Evolutionary conservation across 2,888 invertebrate genomes (phyloP).

Genomic region (Aphidoletes aphidimyza): DNA sequence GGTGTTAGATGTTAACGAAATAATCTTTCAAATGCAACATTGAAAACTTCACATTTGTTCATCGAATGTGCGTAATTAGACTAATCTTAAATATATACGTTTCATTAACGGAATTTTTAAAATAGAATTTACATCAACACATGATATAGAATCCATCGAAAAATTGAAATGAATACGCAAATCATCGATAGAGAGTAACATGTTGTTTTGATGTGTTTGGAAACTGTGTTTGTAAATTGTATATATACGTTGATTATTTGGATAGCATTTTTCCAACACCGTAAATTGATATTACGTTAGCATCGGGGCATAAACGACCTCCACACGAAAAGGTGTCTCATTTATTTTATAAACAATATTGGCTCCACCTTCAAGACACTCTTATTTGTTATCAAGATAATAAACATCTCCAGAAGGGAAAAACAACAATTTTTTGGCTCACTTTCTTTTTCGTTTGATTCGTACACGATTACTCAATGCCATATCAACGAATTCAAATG

Average conservation of each 20-base stretch:
- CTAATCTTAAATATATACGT: too few relatives aligned
- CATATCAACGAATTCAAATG: slow-evolving; percentile 17
- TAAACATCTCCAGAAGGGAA: slow-evolving; percentile 45
- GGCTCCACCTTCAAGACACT: slow-evolving; percentile 55
- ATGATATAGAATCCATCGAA: too few relatives aligned
- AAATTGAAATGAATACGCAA: too few relatives aligned
- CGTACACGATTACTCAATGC: slow-evolving; percentile 9
- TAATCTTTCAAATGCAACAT: too few relatives aligned
- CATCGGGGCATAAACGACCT: neutral
- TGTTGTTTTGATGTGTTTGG: too few relatives aligned
- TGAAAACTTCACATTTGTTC: too few relatives aligned
- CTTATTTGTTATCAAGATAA: slow-evolving; percentile 54
- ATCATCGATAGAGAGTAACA: too few relatives aligned
- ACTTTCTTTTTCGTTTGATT: slow-evolving; percentile 31
- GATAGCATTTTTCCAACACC: neutral
- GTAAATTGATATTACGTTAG: neutral
- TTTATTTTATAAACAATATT: slow-evolving; percentile 53
- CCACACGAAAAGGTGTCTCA: slow-evolving; percentile 20
- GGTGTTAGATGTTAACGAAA: too few relatives aligned
- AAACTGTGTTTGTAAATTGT: too few relatives aligned
- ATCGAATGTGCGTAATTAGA: too few relatives aligned
- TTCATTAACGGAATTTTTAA: too few relatives aligned
- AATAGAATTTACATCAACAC: too few relatives aligned
- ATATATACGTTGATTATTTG: slow-evolving; percentile 18
- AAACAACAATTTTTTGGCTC: slow-evolving; percentile 24